Base-by-base conservation (phyloP, 2,113 vertebrate species). In the Malurus elegans region DNA sequence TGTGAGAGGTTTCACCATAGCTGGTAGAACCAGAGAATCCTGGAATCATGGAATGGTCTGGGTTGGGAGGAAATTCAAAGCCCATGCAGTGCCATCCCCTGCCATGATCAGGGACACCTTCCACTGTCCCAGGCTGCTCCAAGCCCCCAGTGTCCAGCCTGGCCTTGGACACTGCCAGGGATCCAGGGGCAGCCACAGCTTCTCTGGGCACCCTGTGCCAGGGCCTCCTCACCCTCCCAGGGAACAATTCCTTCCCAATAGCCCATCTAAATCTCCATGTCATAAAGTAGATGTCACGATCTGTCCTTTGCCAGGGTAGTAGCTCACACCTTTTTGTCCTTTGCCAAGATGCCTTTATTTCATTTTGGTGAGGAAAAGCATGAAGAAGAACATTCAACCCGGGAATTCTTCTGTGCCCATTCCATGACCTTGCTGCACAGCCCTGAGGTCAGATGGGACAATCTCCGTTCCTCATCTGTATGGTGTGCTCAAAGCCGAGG, bases 91-190 rank as follows among this genome's bases (percentile, higher is more conserved):
- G 14, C 34, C 38, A 11, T 38, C 38, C 38, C 38, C 38, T 38
- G 38, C 38, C 26, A 8, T 12, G 25, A 20, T 4, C 15, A 48
- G 57, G 29, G 66, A 48, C 29, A 79, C 7, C 13, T 71, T 3
- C 66, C 40, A 54, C 7, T 2, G 0, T 0, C 7, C 48, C 29
- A 64, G 25, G 34, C 0, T 25, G 4, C 6, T 79, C 57, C 47
- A 29, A 61, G 18, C 6, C 28, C 28, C 14, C 38, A 38, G 4
- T 0, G 0, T 45, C 32, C 57, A 79, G 0, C n/a, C 57, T 79
- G 48, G 20, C 34, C 50, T 48, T 4, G 66, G 48, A 8, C 48
- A 48, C 17, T 71, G 0, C 7, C 74, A 42, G 29, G 42, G 34
- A 64, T 64, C 38, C 38, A 38, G 66, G 11, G 42, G 31, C 66